phyloP scores from a whole-genome alignment of 1,140 invertebrate genomes.

The Heliconius melpomene region DNA sequence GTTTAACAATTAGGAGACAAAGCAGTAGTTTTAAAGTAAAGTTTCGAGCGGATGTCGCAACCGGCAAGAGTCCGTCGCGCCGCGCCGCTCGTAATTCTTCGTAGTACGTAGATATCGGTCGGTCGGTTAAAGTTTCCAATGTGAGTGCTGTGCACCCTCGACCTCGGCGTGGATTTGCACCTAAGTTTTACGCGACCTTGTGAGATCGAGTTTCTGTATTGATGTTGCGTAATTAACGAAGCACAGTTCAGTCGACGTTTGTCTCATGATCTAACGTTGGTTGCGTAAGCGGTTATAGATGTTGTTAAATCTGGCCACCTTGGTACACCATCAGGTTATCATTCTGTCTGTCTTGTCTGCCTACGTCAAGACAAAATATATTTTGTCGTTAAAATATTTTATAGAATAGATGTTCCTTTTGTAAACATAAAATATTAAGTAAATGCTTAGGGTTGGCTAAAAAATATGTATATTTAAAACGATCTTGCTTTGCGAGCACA shows the following conservation, averaged over 20 bases:
- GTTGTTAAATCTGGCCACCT: constrained; percentile 1
- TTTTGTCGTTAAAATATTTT: background rate
- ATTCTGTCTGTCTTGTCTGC: background rate
- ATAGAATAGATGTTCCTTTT: background rate
- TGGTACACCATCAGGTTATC: background rate
- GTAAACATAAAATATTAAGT: background rate
- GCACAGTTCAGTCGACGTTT: constrained; percentile 27
- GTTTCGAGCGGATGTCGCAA: background rate
- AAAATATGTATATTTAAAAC: background rate
- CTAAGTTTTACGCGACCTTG: constrained; percentile 38
- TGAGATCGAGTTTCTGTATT: constrained; percentile 43
- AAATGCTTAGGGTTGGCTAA: too few relatives aligned
- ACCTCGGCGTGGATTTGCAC: constrained; percentile 39
- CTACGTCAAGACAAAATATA: background rate
- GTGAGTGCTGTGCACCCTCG: constrained; percentile 33
- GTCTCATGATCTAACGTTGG: constrained; percentile 27
- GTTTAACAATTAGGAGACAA: background rate
- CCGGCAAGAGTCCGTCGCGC: background rate
- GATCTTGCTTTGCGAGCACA: background rate
- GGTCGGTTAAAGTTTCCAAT: constrained; percentile 13
- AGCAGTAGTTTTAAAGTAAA: background rate
- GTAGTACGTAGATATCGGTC: constrained; percentile 13
- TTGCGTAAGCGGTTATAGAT: constrained; percentile 17
- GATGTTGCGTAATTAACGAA: constrained; percentile 41
- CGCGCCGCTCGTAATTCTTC: background rate